Conservation (phyloP, 2,113 vertebrate genomes). For the Myxocyprinus asiaticus region DNA sequence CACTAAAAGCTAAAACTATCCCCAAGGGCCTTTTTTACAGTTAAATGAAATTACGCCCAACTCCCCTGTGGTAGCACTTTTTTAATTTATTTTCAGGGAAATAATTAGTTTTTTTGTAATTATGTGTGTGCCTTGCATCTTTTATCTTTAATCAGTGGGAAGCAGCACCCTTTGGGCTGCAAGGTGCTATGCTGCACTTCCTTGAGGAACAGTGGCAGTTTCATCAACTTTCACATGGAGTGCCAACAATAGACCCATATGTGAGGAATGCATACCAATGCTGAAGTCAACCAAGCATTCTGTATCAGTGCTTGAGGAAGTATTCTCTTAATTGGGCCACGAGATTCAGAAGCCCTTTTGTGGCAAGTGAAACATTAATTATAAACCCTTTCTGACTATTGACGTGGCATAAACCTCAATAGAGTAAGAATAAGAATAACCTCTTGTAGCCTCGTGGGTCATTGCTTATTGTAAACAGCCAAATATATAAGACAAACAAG, state of each 20-base stretch:
- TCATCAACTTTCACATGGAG: conserved; percentile 35
- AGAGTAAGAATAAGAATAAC: conserved; percentile 65
- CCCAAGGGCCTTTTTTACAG: conserved; percentile 73
- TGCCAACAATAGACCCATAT: conserved; percentile 50
- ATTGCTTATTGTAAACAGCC: conserved; percentile 57
- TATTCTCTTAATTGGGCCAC: conserved; percentile 74
- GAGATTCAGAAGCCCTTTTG: conserved; percentile 70
- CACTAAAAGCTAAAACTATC: conserved; percentile 61
- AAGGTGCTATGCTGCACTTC: conserved; percentile 65
- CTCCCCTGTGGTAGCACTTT: conserved; percentile 71
- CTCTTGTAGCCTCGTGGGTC: conserved; percentile 65
- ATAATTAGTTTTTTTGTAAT: conserved; percentile 70
- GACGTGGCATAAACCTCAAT: conserved; percentile 62
- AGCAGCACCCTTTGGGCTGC: conserved; percentile 71
- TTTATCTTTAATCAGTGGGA: conserved; percentile 77
- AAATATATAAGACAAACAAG: conserved; percentile 62
- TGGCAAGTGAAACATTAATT: conserved; percentile 70
- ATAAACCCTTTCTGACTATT: conserved; percentile 72
- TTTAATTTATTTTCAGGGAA: conserved; percentile 73
- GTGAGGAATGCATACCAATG: conserved; percentile 53
- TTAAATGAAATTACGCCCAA: conserved; percentile 79
- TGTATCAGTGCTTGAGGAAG: conserved; percentile 56
- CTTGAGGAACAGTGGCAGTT: conserved; percentile 51
- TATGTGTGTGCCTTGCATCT: conserved; percentile 61
- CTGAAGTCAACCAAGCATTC: conserved; percentile 51